Conservation (phyloP, 2,797 vertebrate genomes). For the Bovichtus variegatus region DNA sequence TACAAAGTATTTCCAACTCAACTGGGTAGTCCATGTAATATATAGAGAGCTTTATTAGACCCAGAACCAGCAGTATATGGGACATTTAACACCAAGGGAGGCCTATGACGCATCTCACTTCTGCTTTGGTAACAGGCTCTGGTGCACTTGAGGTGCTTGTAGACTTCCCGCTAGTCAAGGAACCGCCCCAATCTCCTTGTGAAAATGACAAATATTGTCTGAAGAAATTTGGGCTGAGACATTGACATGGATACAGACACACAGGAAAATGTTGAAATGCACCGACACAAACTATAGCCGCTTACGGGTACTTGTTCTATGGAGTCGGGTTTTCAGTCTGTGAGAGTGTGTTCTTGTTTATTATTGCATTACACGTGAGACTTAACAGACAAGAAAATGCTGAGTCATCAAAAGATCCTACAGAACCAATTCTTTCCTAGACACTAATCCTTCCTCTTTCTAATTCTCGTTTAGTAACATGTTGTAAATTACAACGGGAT, state of each 20-base stretch:
- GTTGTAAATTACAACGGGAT: neutral
- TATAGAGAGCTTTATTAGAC: constrained; percentile 48
- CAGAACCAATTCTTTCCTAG: neutral
- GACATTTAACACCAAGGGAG: constrained; percentile 68
- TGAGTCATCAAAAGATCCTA: neutral
- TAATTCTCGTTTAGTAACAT: neutral
- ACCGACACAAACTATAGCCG: neutral
- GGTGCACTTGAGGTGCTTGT: constrained; percentile 35
- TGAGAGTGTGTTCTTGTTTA: neutral
- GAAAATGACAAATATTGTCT: constrained; percentile 29
- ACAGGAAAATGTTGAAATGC: constrained; percentile 4
- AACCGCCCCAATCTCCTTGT: constrained; percentile 24
- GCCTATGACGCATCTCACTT: constrained; percentile 37
- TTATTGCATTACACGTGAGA: neutral
- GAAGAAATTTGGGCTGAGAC: constrained; percentile 4
- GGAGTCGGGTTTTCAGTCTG: neutral
- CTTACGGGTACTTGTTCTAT: neutral
- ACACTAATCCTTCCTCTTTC: neutral
- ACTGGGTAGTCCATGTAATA: constrained; percentile 36
- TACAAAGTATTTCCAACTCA: constrained; percentile 59
- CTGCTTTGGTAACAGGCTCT: constrained; percentile 33
- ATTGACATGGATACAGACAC: neutral
- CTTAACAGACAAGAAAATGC: neutral
- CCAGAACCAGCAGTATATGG: constrained; percentile 60
- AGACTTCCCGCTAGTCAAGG: constrained; percentile 33